Evolutionary conservation across 2,888 invertebrate species (phyloP), one percentile per base, ranked within the genome.

Genomic region (Tinea semifulvella): DNA sequence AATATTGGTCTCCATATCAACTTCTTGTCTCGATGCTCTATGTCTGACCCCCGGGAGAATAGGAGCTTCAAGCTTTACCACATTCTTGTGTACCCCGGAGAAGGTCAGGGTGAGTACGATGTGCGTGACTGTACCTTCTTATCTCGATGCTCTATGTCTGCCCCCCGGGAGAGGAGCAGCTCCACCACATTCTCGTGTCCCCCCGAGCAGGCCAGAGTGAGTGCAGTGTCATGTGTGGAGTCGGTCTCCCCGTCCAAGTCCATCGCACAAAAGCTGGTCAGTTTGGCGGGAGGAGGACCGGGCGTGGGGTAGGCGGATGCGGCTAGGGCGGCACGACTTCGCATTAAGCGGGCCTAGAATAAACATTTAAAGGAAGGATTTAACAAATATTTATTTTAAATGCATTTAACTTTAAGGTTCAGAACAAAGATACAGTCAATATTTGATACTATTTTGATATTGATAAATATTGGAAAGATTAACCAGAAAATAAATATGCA

Each of bases 171-270:
- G 43, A 99, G 85, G 51, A 99, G 84, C 59, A 99, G 83, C 65
- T 94, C 93, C 7, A 98, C 98, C 14, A 98, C 85, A 61, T 98
- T 97, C 63, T 96, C 94, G 67, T 98, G 96, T 0, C 98, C 98
- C 50, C 97, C 97, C 48, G 96, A 95, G 75, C 97, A 98, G 40
- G 98, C 98, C 49, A 99, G 84, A 25, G 98, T 98, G 46, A 99
- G 84, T 45, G 98, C 98, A 3, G 99, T 99, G 77, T 99, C 99
- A 75, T 97, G 96, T 83, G 98, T 98, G 58, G 94, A 95, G 73
- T 99, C 98, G 0, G 98, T 99, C 82, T 96, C 96, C 5, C 96
- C 95, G 79, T 99, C 97, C 52, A 99, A 91, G 70, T 98, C 96
- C 84, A 95, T 91, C 54, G 88, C 88, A 54, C 87, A 87, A 65